Base-by-base conservation (phyloP, 2,888 invertebrate genomes). In the Lottia scabra region DNA sequence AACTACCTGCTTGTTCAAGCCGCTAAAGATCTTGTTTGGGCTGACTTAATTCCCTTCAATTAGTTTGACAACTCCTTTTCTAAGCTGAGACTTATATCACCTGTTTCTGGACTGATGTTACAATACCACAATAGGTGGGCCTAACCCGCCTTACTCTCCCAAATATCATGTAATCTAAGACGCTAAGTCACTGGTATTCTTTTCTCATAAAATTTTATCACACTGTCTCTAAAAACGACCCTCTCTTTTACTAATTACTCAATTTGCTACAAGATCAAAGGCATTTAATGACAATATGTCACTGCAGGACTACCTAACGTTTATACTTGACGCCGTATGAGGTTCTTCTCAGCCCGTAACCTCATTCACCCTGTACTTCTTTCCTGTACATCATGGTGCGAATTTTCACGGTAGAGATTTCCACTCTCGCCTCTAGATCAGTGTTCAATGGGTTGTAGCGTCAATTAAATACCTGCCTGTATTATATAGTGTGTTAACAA, bases 401-500 rank as follows among this genome's bases (percentile, higher is more conserved):
- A 69, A 63, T 69, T 69, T 69, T 63, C 68, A 69, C 68, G 63
- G 68, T 69, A 63, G 45, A 44, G 46, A 38, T 69, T 63, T 63
- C 68, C 19, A 69, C 63, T 43, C 38, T 63, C 27, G 26, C 23
- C 38, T 69, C 63, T 63, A 45, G 43, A 69, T 27, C 62, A 43
- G 27, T 43, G 63, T 63, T 63, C 43, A 27, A 43, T 46, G 45
- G 38, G 63, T 30, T 45, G 63, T 63, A 63, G 63, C 23, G 19
- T 69, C 68, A 69, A 69, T 69, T 69, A 69, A 69, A 69, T 69
- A 63, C 68, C 63, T 63, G 63, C 43, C 26, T 69, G 63, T 38
- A 15, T 63, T 69, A 23, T 63, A 44, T 63, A 43, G 63, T 46
- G 19, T 44, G 62, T 26, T 63, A n/a, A 69, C 68, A 69, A 69